Percentiles rank a stretch among this genome's conserved stretches.
Conservation (phyloP, 2,888 invertebrate species). For the Nemoura dubitans region DNA sequence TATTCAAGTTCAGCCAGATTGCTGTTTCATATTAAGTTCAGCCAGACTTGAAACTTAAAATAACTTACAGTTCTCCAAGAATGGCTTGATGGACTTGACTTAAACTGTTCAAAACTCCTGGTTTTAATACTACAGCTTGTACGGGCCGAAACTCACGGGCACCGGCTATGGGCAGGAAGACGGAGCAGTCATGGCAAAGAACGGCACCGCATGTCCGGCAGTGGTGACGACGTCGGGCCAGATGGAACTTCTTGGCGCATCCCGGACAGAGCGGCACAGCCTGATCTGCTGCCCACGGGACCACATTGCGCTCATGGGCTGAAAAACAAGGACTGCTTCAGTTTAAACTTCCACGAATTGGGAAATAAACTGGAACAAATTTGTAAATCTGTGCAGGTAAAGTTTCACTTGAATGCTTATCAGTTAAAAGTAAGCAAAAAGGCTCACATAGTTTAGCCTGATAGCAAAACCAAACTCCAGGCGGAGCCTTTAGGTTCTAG, state of each 20-base stretch:
- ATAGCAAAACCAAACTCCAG: too few relatives aligned
- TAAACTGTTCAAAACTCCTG: too few relatives aligned
- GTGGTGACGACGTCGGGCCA: conserved; percentile 92
- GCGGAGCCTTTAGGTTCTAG: too few relatives aligned
- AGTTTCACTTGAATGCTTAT: too few relatives aligned
- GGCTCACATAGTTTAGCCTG: too few relatives aligned
- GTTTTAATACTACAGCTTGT: too few relatives aligned
- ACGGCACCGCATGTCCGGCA: conserved; percentile 94
- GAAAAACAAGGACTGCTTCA: conserved; percentile 48
- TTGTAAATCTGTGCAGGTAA: not conserved
- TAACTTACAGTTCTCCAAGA: too few relatives aligned
- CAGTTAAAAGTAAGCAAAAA: too few relatives aligned
- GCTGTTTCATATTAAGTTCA: too few relatives aligned
- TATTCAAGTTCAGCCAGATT: too few relatives aligned
- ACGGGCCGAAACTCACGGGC: conserved; percentile 75
- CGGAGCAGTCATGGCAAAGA: conserved; percentile 91
- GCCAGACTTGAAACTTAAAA: too few relatives aligned
- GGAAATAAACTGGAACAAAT: not conserved
- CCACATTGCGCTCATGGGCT: conserved; percentile 74
- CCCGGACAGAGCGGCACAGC: conserved; percentile 90
- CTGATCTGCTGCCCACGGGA: conserved; percentile 93
- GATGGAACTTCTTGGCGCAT: conserved; percentile 88
- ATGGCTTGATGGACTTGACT: too few relatives aligned
- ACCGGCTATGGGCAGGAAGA: conserved; percentile 79
- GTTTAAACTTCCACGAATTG: conserved; percentile 40